Conservation (phyloP, 2,113 vertebrate species). For the Syngnathus scovelli region DNA sequence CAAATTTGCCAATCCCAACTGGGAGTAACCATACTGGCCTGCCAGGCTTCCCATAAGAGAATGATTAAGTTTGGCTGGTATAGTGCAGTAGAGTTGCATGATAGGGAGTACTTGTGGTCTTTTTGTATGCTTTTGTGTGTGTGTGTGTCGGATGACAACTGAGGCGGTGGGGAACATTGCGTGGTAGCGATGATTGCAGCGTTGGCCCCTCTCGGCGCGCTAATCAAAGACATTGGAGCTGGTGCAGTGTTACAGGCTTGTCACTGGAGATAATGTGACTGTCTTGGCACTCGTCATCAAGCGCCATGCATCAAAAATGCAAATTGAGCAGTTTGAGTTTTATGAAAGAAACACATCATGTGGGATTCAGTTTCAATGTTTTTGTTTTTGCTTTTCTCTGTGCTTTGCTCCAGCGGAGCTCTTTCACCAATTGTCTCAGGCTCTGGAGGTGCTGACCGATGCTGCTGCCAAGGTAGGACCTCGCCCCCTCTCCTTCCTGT, state of each 20-base stretch:
- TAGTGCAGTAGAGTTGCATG: constrained; percentile 36
- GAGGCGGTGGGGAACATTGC: constrained; percentile 10
- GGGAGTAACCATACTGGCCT: constrained; percentile 56
- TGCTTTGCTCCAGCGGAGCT: constrained; percentile 73
- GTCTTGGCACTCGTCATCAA: not conserved
- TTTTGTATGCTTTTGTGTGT: constrained; percentile 24
- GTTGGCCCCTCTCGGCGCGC: constrained; percentile 27
- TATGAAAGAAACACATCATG: not conserved
- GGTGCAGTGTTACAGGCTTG: constrained; percentile 18
- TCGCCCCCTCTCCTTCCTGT: not conserved
- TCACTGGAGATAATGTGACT: constrained; percentile 50
- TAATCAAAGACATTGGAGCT: constrained; percentile 29
- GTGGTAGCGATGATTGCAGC: constrained; percentile 21
- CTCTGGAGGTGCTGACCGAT: constrained; percentile 89
- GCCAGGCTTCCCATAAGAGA: constrained; percentile 58
- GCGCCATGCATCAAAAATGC: not conserved
- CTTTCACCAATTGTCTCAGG: constrained; percentile 95
- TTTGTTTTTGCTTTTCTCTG: not conserved
- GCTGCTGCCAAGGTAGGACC: constrained; percentile 85
- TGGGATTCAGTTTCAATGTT: not conserved
- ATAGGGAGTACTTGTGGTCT: constrained; percentile 39
- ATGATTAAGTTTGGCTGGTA: constrained; percentile 54
- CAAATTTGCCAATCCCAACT: constrained; percentile 43
- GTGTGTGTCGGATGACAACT: constrained; percentile 39
- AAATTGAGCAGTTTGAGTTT: not conserved